Percentiles rank a stretch among this genome's conserved stretches.
phyloP scores from a whole-genome alignment of 92 coral and sea anemone species.

The Actinernus sp. region DNA sequence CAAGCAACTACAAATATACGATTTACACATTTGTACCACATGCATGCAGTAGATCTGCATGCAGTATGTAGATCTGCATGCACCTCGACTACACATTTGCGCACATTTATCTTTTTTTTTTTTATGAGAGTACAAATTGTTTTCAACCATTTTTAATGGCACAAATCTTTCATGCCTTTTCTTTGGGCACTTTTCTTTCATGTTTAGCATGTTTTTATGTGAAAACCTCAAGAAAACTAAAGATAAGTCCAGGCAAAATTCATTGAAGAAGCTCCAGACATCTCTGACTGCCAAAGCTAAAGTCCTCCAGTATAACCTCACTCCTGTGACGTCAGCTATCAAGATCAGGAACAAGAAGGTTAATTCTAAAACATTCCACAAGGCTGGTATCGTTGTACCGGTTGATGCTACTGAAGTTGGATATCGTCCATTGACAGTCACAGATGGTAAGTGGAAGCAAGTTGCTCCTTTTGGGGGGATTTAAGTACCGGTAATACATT shows the following conservation, averaged over 20 bases:
- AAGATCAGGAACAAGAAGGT: conserved; percentile 91
- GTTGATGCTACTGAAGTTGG: conserved; percentile 93
- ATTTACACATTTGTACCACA: no score
- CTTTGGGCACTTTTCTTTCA: no score
- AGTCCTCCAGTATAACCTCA: conserved; percentile 59
- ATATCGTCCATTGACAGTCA: conserved; percentile 87
- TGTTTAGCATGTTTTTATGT: conserved; percentile 44
- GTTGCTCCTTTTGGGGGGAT: no score
- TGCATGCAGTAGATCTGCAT: no score
- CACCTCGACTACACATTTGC: no score
- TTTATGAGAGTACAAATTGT: not conserved
- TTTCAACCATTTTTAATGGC: not conserved
- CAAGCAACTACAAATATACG: no score
- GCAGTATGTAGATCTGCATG: no score
- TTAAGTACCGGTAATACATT: no score
- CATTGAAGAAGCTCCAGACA: conserved; percentile 70
- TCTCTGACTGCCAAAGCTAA: conserved; percentile 67
- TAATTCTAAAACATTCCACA: conserved; percentile 90
- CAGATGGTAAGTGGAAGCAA: conserved; percentile 92
- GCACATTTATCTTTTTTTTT: not conserved
- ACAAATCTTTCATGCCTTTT: not conserved
- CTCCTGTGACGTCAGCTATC: conserved; percentile 65
- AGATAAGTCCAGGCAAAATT: conserved; percentile 60
- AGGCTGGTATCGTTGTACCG: conserved; percentile 97
- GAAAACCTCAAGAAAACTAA: conserved; percentile 72